Base-by-base conservation (phyloP, 2,888 invertebrate genomes). In the Folsomia manolachei region DNA sequence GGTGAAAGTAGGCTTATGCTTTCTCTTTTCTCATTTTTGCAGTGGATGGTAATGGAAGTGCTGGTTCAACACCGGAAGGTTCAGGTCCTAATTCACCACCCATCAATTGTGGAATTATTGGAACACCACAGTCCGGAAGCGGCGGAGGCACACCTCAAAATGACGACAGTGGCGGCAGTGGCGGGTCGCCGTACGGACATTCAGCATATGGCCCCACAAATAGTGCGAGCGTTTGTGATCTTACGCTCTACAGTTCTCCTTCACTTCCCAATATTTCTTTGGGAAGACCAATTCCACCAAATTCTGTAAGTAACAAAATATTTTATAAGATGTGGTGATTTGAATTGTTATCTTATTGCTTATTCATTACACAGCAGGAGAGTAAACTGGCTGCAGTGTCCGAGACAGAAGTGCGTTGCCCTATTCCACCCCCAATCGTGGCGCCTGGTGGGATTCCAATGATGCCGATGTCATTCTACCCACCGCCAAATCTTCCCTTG, bases 261-360 rank as follows among this genome's bases (percentile, higher is more conserved):
- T 96, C 96, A 82, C 91, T 97, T 91, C 97, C 97, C 82, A 97
- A 97, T 87, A 97, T 97, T 84, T 95, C 95, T 75, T 87, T 97
- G 82, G 96, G 94, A 53, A 88, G 93, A 81, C 93, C 93, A 78
- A 91, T 78, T 71, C 79, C 78, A 52, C 72, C 75, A 80, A 74
- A 79, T 78, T 25, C 79, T 77, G 71, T 78, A 73, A 72, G 71
- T 64, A n/a, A n/a, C n/a, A n/a, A n/a, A n/a, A n/a, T n/a, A n/a
- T n/a, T n/a, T n/a, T n/a, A n/a, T 39, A 39, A 14, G 39, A 9
- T 14, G 39, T 39, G 7, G 39, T 39, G 7, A 14, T 39, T 14
- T 39, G 14, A 9, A 39, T 39, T 39, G 4, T 39, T 39, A 4
- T 39, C 39, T 9, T 18, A 24, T 53, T 67, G 11, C 27, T 67